Percentiles rank a stretch among this genome's conserved stretches.
phyloP scores from a whole-genome alignment of 1,140 invertebrate genomes.

The Drosophila erecta region DNA sequence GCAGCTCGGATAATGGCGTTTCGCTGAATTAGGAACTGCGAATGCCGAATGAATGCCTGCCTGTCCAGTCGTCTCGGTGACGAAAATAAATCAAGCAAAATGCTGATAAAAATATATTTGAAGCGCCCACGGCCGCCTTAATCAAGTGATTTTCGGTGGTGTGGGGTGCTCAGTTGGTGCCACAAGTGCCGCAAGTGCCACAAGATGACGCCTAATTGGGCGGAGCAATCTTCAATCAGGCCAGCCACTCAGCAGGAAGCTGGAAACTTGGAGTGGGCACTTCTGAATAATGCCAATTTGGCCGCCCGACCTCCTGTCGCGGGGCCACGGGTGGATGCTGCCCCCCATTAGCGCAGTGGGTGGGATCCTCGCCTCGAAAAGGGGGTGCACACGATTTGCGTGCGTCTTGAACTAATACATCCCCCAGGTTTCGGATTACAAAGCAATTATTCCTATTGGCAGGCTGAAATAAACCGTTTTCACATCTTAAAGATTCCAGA shows the following conservation, averaged over 20 bases:
- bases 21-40: too few relatives aligned
- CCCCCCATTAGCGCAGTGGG: constrained; percentile 29
- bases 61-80: constrained; percentile 1
- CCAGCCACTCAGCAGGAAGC: constrained; percentile 31
- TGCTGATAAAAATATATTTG: constrained; percentile 3
- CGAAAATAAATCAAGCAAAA: constrained; percentile 38
- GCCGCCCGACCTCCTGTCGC: constrained; percentile 9
- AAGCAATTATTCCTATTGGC: not conserved
- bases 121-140: constrained; percentile 8
- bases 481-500: too few relatives aligned
- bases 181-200: constrained; percentile 17
- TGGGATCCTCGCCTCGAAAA: not conserved
- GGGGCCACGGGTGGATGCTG: constrained; percentile 18
- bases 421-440: not conserved
- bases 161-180: constrained; percentile 5
- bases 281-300: constrained; percentile 48
- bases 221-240: constrained; percentile 38
- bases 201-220: constrained; percentile 37
- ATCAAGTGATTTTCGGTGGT: constrained; percentile 12
- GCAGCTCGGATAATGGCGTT: constrained; percentile 26
- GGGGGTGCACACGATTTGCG: not conserved
- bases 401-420: not conserved
- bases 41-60: constrained; percentile 11
- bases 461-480: not conserved
- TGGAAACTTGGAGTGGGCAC: not conserved